Percentiles rank a stretch among this genome's conserved stretches.
phyloP scores from a whole-genome alignment of 2,888 invertebrate species.

The Aradus depressus region DNA sequence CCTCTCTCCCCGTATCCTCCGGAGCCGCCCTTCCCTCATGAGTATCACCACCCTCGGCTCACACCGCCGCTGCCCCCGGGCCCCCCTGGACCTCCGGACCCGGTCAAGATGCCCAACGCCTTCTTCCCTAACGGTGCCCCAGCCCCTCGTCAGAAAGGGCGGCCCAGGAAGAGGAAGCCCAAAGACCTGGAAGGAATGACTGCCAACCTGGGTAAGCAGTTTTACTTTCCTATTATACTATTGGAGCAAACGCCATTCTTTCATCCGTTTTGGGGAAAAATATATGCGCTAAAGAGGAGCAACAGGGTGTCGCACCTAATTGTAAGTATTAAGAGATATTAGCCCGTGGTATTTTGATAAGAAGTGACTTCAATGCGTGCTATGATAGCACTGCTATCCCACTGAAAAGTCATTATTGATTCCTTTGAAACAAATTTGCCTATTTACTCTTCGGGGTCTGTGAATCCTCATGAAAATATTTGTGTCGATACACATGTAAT shows the following conservation, averaged over 20 bases:
- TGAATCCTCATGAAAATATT: too few species aligned
- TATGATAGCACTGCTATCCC: too few species aligned
- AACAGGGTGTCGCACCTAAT: too few species aligned
- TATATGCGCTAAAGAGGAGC: too few species aligned
- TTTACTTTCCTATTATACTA: background rate
- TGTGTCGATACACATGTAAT: too few species aligned
- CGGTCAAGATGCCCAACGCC: slow-evolving; percentile 32
- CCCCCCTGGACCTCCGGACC: slow-evolving; percentile 22
- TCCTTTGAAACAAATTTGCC: too few species aligned
- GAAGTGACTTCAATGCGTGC: too few species aligned
- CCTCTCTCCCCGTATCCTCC: slow-evolving; percentile 34
- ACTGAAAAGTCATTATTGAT: too few species aligned
- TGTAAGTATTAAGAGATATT: too few species aligned
- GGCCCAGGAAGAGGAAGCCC: slow-evolving; percentile 85
- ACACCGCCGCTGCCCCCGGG: slow-evolving; percentile 24
- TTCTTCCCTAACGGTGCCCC: slow-evolving; percentile 47
- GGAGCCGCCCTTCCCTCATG: slow-evolving; percentile 31
- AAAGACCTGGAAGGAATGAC: slow-evolving; percentile 80
- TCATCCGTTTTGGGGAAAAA: too few species aligned
- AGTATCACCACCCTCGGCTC: slow-evolving; percentile 43
- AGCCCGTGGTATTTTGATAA: too few species aligned
- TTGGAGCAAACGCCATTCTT: background rate
- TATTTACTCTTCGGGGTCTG: too few species aligned
- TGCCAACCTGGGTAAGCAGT: slow-evolving; percentile 65
- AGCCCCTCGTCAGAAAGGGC: slow-evolving; percentile 78